Base-by-base conservation (phyloP, 2,797 vertebrate genomes). In the Melanotaenia parkinsoni region DNA sequence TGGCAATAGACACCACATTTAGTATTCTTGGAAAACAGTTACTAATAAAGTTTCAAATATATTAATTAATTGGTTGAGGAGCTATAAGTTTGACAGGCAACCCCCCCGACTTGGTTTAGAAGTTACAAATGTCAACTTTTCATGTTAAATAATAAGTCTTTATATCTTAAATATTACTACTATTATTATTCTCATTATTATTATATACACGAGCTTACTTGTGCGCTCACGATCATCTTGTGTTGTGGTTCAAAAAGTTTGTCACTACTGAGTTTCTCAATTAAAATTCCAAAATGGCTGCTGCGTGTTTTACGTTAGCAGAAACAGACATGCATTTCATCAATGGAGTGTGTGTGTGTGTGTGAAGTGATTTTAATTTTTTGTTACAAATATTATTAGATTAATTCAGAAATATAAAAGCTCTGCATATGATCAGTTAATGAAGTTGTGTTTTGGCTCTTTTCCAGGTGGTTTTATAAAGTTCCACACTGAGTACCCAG, bases 401-500 rank as follows among this genome's bases (percentile, higher is more conserved):
- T 57, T 30, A 8, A 22, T 50, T 22, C 22, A 50, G 2, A 50
- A 22, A 50, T 50, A 22, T 22, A 18, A 57, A 57, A 7, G 3
- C n/a, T 50, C 11, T 3, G 8, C 3, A 47, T 47, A 6, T 8
- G 45, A 47, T 47, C 9, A 72, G 60, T 13, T 40, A 35, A 60
- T 43, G 18, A 11, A 64, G 6, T 76, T 67, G 1, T 80, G 30
- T 79, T 80, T 74, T 80, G 63, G 9, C 66, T 66, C 24, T 63
- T 53, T 67, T 75, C 67, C 92, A 99, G 97, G 98, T 92, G 98
- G 98, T 68, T 99, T 98, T 94, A 96, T 94, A 80, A 98, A 98
- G 93, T 99, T 99, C 86, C 97, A 99, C 91, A 94, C 96, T 30
- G 96, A 97, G 88, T 98, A 95, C 72, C 96, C 98, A 38, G 90